Evolutionary conservation across 2,888 invertebrate genomes (phyloP).

Genomic region (Ceramica pisi): DNA sequence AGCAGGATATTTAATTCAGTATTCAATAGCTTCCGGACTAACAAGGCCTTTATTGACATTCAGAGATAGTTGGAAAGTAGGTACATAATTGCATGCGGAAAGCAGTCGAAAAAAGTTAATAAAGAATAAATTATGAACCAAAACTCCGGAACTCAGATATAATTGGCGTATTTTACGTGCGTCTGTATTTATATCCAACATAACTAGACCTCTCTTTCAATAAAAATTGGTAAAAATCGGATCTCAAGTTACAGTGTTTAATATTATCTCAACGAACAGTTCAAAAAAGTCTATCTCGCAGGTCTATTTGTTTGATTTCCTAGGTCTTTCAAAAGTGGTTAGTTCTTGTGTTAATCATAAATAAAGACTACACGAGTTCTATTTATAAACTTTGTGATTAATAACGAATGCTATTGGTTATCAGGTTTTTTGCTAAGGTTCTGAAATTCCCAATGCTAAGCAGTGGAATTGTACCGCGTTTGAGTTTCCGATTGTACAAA

Average conservation of each 20-base stretch:
- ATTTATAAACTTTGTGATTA: slow-evolving; percentile 17
- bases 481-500: no score
- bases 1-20: not conserved
- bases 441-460: not conserved
- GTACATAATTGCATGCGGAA: not conserved
- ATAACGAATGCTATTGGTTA: not conserved
- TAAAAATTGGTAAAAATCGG: not conserved
- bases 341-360: not conserved
- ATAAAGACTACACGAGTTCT: not conserved
- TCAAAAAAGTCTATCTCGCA: not conserved
- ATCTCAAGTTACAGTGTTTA: not conserved
- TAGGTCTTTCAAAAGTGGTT: not conserved
- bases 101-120: not conserved
- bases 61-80: slow-evolving; percentile 25
- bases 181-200: not conserved
- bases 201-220: not conserved
- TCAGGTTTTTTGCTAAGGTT: slow-evolving; percentile 9
- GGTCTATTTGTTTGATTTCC: not conserved
- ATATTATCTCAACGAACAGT: not conserved
- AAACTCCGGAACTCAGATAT: slow-evolving; percentile 4
- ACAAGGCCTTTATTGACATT: not conserved
- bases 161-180: slow-evolving; percentile 17
- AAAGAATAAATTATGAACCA: not conserved
- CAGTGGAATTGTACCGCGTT: slow-evolving; percentile 19
- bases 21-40: not conserved